These are phyloP conservation scores for Sphenodon punctatus DNA, from an alignment of 2,797 vertebrate genomes.

Conservation along the genomic window DNA sequence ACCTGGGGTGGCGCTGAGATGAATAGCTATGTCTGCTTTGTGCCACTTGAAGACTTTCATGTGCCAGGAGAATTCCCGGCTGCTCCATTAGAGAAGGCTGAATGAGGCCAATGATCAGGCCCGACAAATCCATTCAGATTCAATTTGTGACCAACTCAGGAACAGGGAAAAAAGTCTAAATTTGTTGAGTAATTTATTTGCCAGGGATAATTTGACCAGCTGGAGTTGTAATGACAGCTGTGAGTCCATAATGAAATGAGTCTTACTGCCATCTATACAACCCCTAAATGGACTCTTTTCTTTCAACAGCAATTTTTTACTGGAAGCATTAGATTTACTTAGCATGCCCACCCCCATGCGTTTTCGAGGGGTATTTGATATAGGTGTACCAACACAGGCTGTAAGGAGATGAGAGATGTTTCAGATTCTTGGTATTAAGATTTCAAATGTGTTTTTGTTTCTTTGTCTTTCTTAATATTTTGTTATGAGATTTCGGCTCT, in stretches of 20 bases:
- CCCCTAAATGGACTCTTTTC: background rate
- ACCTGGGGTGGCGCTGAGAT: background rate
- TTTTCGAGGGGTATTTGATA: background rate
- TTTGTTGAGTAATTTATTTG: background rate
- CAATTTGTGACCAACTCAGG: background rate
- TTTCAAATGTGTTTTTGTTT: conserved; percentile 68
- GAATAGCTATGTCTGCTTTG: background rate
- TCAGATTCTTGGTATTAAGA: conserved; percentile 58
- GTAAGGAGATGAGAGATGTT: conserved; percentile 42
- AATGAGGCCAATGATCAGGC: accelerated
- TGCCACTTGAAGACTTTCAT: accelerated
- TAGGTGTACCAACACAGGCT: background rate
- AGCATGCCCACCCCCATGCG: background rate
- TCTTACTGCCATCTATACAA: conserved; percentile 24
- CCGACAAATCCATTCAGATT: background rate
- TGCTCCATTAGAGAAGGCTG: background rate
- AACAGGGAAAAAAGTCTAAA: background rate
- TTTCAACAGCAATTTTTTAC: conserved; percentile 16
- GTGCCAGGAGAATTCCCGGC: background rate
- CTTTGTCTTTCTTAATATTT: conserved; percentile 70
- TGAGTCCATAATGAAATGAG: background rate
- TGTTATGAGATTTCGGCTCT: conserved; percentile 68
- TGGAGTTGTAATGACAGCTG: conserved; percentile 16
- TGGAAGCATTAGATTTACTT: background rate
- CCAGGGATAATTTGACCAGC: conserved; percentile 6